Conservation (phyloP, 2,797 vertebrate species). For the Discoglossus pictus region DNA sequence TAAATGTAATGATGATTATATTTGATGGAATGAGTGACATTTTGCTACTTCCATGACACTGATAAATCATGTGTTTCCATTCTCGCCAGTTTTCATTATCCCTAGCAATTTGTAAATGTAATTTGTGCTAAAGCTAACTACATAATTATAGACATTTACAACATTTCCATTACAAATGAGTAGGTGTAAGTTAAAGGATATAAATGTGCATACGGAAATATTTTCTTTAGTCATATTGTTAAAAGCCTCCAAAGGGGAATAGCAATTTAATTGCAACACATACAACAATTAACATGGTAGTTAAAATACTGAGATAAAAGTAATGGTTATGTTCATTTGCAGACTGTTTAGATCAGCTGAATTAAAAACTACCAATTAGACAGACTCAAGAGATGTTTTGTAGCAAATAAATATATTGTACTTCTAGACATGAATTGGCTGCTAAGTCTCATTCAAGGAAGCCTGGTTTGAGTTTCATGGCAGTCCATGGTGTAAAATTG, state of each 20-base stretch:
- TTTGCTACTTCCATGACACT: conserved; percentile 12
- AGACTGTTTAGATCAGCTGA: no score
- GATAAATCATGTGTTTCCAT: conserved; percentile 17
- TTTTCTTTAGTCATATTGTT: conserved; percentile 34
- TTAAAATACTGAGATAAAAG: no score
- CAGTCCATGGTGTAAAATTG: no score
- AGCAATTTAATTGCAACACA: no score
- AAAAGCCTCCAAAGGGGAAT: background rate
- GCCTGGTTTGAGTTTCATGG: no score
- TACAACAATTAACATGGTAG: no score
- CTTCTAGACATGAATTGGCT: no score
- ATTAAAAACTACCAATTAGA: no score
- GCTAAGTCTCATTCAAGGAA: no score
- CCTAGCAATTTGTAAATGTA: conserved; percentile 29
- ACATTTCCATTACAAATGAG: conserved; percentile 43
- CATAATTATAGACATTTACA: conserved; percentile 34
- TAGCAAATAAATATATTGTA: no score
- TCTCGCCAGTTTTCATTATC: conserved; percentile 10
- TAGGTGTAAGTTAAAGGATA: conserved; percentile 34
- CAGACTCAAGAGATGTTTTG: no score
- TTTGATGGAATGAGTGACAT: conserved; percentile 18
- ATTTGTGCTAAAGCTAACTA: conserved; percentile 10
- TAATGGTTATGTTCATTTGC: no score
- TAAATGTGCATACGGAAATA: conserved; percentile 29
- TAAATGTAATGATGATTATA: conserved; percentile 7